Base-by-base conservation (phyloP, 2,113 vertebrate species). In the Campylomormyrus tamandua region DNA sequence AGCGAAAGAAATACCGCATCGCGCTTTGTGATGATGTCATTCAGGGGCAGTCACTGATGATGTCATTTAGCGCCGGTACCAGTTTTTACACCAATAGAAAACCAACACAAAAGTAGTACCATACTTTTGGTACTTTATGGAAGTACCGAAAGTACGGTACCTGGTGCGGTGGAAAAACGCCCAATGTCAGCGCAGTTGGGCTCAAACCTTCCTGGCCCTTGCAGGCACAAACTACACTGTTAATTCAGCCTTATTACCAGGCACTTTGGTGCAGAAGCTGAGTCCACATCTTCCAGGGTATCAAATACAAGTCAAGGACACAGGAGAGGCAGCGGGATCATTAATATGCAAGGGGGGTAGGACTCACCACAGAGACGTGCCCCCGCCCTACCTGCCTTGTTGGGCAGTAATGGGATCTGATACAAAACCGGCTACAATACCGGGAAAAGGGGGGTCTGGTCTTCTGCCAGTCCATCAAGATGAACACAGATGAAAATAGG, bases 361-460 rank as follows among this genome's bases (percentile, higher is more conserved):
- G 50, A 15, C 88, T 87, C 35, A 27, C 52, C 35, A 27, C 50
- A 15, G 50, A 39, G 31, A 89, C 2, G 1, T 66, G 42, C 52
- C 52, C 87, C 50, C 27, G 91, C 91, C 5, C 21, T 83, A 90
- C 84, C 89, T 83, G 92, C 91, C 90, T 91, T 90, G 39, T 42
- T 70, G 90, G 87, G 46, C 56, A 62, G 92, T 95, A 93, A 95
- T 93, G 91, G 90, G 94, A 95, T 95, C 93, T 90, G 92, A 93
- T 88, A 80, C 92, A 89, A 92, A 92, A 93, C 92, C 89, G 77
- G 91, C 94, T 93, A 94, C 92, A 89, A 77, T 77, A 91, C 92
- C 93, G 90, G 92, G 91, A 92, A 92, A 93, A 93, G 88, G 90
- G 90, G 91, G 91, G 89, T 39, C 66, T 92, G 91, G 92, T 91